These are phyloP conservation scores for Channa argus DNA, from an alignment of 2,113 vertebrate genomes.

Conservation along the genomic window DNA sequence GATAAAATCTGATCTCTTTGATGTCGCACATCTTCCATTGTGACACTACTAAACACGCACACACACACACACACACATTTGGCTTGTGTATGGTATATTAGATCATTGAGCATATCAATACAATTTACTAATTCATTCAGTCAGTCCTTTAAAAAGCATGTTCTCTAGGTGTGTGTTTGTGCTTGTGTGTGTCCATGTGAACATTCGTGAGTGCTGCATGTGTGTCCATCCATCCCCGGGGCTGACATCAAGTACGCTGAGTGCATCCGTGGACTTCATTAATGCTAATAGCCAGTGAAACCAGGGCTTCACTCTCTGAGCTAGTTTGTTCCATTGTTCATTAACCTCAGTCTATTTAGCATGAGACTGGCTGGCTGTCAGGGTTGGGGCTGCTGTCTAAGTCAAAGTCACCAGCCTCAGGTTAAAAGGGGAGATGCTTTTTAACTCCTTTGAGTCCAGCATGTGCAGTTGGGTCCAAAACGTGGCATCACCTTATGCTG, in stretches of 20 bases:
- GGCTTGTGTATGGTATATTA: conserved; percentile 2
- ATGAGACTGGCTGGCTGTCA: conserved; percentile 18
- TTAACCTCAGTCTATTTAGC: conserved; percentile 61
- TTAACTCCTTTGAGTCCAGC: not conserved
- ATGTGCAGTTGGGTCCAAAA: too few relatives aligned
- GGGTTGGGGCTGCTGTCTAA: conserved; percentile 1
- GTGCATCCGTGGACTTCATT: conserved; percentile 70
- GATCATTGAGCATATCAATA: not conserved
- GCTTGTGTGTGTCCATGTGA: conserved; percentile 25
- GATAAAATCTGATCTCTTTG: not conserved
- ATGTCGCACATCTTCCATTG: too few relatives aligned
- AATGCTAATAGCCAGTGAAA: conserved; percentile 50
- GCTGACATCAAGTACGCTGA: conserved; percentile 52
- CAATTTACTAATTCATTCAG: too few relatives aligned
- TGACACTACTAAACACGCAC: not conserved
- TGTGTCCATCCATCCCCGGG: conserved; percentile 50
- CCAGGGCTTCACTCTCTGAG: conserved; percentile 42
- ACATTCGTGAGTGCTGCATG: conserved; percentile 21
- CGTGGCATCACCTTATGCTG: too few relatives aligned
- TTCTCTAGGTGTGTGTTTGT: not conserved
- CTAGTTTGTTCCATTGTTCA: conserved; percentile 64
- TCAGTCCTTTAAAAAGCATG: conserved; percentile 11
- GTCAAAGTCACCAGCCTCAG: conserved; percentile 25
- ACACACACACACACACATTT: conserved; percentile 4
- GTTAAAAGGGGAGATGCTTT: not conserved